phyloP scores from a whole-genome alignment of 1,140 invertebrate genomes.

The Forficula auricularia region DNA sequence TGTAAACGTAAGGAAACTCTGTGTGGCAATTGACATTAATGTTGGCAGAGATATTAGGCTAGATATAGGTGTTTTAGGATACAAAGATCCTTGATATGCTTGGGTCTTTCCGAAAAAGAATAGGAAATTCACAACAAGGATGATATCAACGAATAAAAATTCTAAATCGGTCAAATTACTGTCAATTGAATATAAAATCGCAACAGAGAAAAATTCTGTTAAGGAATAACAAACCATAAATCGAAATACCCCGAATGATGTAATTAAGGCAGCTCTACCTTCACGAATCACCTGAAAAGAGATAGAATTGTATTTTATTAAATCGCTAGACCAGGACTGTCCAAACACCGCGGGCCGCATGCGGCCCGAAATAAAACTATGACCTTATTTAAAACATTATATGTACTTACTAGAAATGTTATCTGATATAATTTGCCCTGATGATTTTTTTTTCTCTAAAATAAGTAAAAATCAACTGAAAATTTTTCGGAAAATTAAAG shows the following conservation, averaged over 20 bases:
- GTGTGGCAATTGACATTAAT: conserved; percentile 43
- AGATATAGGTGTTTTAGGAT: conserved; percentile 24
- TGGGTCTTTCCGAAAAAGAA: conserved; percentile 67
- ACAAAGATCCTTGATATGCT: conserved; percentile 45
- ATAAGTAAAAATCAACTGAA: too few relatives aligned
- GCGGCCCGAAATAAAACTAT: too few relatives aligned
- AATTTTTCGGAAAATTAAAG: too few relatives aligned
- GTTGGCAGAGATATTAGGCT: conserved; percentile 47
- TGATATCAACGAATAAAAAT: conserved; percentile 69
- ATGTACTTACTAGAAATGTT: too few relatives aligned
- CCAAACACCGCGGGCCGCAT: too few relatives aligned
- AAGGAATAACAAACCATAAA: conserved; percentile 41
- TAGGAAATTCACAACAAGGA: conserved; percentile 60
- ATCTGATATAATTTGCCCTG: too few relatives aligned
- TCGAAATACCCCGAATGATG: conserved; percentile 40
- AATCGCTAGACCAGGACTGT: too few relatives aligned
- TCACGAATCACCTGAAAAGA: conserved; percentile 33
- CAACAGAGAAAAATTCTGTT: conserved; percentile 41
- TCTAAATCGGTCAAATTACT: conserved; percentile 64
- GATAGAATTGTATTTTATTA: too few relatives aligned
- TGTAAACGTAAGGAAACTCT: conserved; percentile 45
- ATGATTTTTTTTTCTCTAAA: too few relatives aligned
- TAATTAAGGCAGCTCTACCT: conserved; percentile 35
- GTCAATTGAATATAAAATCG: conserved; percentile 72
- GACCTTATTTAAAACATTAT: too few relatives aligned